These are phyloP conservation scores for Oryctolagus cuniculus DNA, from an alignment of 2,113 vertebrate genomes.

Conservation along the genomic window DNA sequence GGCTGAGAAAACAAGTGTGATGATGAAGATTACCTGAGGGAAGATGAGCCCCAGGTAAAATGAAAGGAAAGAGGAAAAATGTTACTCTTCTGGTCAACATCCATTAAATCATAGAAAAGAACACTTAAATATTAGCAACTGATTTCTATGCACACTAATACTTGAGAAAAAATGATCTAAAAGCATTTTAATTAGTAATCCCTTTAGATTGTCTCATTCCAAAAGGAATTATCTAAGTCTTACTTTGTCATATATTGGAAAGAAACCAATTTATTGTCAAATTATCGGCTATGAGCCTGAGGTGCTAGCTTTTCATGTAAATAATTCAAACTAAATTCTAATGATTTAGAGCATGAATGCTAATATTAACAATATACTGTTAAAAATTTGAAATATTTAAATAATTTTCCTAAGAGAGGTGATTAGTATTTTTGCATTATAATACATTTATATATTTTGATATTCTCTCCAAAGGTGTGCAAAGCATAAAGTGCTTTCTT, in stretches of 20 bases:
- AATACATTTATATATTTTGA: background rate
- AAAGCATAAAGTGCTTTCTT: background rate
- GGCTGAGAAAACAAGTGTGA: background rate
- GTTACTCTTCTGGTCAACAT: background rate
- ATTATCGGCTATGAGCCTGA: background rate
- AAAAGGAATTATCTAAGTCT: background rate
- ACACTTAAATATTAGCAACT: background rate
- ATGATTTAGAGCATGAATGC: background rate
- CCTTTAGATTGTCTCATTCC: constrained; percentile 1
- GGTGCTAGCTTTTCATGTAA: background rate
- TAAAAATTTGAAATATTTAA: background rate
- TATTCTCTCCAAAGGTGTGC: background rate
- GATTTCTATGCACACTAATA: background rate
- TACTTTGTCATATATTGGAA: background rate
- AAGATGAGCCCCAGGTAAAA: background rate
- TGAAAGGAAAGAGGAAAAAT: background rate
- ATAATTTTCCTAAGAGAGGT: background rate
- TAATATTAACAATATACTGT: background rate
- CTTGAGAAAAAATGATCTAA: constrained; percentile 13
- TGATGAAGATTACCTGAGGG: background rate
- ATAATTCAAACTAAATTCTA: background rate
- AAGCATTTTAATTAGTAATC: background rate
- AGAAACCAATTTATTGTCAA: background rate
- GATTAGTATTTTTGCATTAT: background rate
- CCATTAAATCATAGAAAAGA: background rate